These are phyloP conservation scores for Eremobia ochroleuca DNA, from an alignment of 2,888 invertebrate genomes.

Conservation along the genomic window DNA sequence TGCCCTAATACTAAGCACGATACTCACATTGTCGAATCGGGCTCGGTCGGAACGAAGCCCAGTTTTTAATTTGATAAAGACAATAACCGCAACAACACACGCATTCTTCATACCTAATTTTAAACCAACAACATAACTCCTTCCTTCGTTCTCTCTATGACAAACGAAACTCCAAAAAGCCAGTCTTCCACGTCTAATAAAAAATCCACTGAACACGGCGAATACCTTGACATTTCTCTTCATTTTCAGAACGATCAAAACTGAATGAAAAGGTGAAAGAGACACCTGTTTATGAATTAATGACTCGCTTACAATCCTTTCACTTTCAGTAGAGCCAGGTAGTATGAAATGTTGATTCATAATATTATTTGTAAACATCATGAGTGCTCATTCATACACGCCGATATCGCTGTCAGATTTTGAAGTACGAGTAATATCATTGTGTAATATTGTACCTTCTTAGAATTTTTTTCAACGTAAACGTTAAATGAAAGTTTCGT, in stretches of 20 bases:
- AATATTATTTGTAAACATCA: conserved; percentile 50
- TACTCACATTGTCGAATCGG: too few species aligned
- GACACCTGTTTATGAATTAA: conserved; percentile 52
- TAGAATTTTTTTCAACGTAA: not conserved
- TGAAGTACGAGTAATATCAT: conserved; percentile 15
- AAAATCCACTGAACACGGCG: not conserved
- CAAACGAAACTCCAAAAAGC: not conserved
- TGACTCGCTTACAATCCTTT: conserved; percentile 43
- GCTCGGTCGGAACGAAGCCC: too few species aligned
- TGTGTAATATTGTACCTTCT: not conserved
- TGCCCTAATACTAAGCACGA: not conserved
- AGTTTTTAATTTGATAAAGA: not conserved
- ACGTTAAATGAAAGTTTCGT: not conserved
- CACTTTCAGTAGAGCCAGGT: conserved; percentile 26
- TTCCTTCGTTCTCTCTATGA: too few species aligned
- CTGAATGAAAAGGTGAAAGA: conserved; percentile 25
- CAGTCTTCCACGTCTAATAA: not conserved
- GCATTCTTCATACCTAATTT: not conserved
- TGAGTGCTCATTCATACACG: conserved; percentile 17
- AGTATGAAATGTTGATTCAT: conserved; percentile 42
- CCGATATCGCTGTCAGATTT: conserved; percentile 11
- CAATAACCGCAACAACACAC: too few species aligned
- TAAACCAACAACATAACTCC: not conserved
- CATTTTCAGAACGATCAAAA: conserved; percentile 13
- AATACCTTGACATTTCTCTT: conserved; percentile 36